A percentile compares a stretch with the other conserved stretches of the same genome.
Evolutionary conservation across 2,888 invertebrate species (phyloP).

Genomic region (Eilema caniola): DNA sequence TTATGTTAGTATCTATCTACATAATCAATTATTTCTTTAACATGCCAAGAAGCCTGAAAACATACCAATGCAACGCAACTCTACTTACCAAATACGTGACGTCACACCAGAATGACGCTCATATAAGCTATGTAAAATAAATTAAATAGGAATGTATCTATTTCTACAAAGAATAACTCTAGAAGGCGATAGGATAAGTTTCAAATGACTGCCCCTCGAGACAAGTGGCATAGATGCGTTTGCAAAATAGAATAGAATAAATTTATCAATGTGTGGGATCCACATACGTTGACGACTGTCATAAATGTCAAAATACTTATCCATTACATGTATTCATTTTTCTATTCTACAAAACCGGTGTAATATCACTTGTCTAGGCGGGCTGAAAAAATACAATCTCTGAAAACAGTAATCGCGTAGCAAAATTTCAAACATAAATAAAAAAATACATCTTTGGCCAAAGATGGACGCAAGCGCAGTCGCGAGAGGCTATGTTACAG

Average conservation of each 20-base stretch:
- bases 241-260: too few relatives aligned
- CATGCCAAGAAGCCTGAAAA: not conserved
- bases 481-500: conserved; percentile 57
- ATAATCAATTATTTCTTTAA: not conserved
- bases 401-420: conserved; percentile 37
- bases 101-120: conserved; percentile 19
- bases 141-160: conserved; percentile 3
- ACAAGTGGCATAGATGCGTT: too few relatives aligned
- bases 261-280: too few relatives aligned
- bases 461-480: conserved; percentile 72
- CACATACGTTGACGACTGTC: too few relatives aligned
- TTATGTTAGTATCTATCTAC: not conserved
- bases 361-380: too few relatives aligned
- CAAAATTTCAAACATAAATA: conserved; percentile 23
- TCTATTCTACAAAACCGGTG: too few relatives aligned
- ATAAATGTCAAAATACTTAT: too few relatives aligned
- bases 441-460: conserved; percentile 72
- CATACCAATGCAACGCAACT: not conserved
- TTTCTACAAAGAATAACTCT: conserved; percentile 12
- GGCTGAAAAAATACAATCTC: conserved; percentile 17
- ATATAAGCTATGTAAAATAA: conserved; percentile 31
- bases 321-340: too few relatives aligned
- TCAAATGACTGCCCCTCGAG: not conserved
- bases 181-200: conserved; percentile 23
- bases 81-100: conserved; percentile 19